Evolutionary conservation across 2,113 vertebrate genomes (phyloP).

Genomic region (Limanda limanda): DNA sequence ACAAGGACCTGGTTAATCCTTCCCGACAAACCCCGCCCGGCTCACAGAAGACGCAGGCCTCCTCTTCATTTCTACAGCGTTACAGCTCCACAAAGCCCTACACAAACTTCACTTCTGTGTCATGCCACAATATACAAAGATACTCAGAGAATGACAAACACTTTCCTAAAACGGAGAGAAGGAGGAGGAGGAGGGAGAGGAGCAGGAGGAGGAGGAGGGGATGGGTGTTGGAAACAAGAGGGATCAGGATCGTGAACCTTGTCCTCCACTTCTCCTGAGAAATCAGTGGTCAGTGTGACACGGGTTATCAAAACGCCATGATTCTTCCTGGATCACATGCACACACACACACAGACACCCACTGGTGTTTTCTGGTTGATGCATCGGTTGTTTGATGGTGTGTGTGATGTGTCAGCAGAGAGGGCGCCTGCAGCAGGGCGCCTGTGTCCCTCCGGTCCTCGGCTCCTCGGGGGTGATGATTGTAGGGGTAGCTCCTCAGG

Average conservation of each 20-base stretch:
- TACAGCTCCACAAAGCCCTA: slow-evolving; percentile 82
- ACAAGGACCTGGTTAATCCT: slow-evolving; percentile 73
- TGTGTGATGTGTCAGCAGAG: slow-evolving; percentile 33
- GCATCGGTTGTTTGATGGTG: slow-evolving; percentile 10
- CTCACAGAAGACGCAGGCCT: slow-evolving; percentile 72
- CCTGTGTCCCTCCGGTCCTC: slow-evolving; percentile 19
- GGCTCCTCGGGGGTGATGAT: slow-evolving; percentile 7
- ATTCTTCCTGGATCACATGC: slow-evolving; percentile 21
- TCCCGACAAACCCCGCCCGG: slow-evolving; percentile 7
- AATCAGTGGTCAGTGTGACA: slow-evolving; percentile 46
- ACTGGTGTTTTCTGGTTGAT: slow-evolving; percentile 26
- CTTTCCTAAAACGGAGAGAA: slow-evolving; percentile 78
- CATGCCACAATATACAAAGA: slow-evolving; percentile 84
- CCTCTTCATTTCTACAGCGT: slow-evolving; percentile 60
- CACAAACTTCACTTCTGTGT: slow-evolving; percentile 82
- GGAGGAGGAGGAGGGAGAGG: slow-evolving; percentile 48
- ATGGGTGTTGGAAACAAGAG: slow-evolving; percentile 15
- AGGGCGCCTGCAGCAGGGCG: slow-evolving; percentile 4
- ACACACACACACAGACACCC: neutral
- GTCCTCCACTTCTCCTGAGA: slow-evolving; percentile 49
- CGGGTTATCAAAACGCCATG: slow-evolving; percentile 19
- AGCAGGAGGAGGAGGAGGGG: slow-evolving; percentile 11
- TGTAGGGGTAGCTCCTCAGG: slow-evolving; percentile 21
- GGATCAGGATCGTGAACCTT: slow-evolving; percentile 18
- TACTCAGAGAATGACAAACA: slow-evolving; percentile 71